Conservation (phyloP, 2,113 vertebrate species). For the Guaruba guarouba region DNA sequence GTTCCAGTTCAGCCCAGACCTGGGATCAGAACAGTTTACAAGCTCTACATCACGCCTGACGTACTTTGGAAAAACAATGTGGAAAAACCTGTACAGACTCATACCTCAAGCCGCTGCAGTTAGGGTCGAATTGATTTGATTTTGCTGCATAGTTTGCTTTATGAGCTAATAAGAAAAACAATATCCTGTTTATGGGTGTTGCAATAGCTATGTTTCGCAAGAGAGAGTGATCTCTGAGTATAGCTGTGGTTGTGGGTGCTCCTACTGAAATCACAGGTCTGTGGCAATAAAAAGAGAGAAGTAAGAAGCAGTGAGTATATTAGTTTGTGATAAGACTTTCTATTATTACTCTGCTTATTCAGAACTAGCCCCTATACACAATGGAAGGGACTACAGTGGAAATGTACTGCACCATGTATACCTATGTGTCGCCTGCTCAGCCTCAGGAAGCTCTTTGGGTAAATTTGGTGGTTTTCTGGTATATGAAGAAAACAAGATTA, state of each 20-base stretch:
- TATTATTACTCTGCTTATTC: neutral
- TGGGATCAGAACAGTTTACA: neutral
- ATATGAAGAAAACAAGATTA: neutral
- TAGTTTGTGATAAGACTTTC: neutral
- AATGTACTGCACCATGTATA: neutral
- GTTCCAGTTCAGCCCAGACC: neutral
- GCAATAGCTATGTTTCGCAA: neutral
- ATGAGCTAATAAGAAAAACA: neutral
- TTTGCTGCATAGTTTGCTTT: neutral
- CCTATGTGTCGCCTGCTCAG: accelerated
- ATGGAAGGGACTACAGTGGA: neutral
- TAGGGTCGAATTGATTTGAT: neutral
- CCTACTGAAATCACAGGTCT: neutral
- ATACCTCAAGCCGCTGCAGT: neutral
- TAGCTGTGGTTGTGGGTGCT: neutral
- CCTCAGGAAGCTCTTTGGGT: neutral
- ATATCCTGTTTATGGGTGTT: neutral
- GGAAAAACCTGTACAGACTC: neutral
- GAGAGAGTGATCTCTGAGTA: neutral
- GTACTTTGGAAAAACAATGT: neutral
- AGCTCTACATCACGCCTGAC: neutral
- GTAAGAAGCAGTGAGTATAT: neutral
- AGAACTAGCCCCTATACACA: neutral
- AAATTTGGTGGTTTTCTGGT: neutral
- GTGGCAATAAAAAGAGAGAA: neutral